phyloP scores from a whole-genome alignment of 2,113 vertebrate species.

The Grammomys surdaster region DNA sequence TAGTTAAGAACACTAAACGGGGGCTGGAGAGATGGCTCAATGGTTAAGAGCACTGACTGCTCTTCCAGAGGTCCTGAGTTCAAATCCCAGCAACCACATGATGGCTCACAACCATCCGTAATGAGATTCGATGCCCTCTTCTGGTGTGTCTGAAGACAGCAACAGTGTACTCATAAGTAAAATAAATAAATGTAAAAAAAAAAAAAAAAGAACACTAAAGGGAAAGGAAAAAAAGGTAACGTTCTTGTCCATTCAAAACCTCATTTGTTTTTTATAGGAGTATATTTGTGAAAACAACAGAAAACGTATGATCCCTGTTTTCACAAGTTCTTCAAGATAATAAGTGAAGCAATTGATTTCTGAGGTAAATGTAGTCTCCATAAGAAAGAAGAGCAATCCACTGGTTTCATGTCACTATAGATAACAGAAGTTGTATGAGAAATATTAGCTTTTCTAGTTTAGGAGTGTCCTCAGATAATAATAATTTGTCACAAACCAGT shows the following conservation, averaged over 20 bases:
- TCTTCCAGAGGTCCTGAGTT: too few relatives aligned
- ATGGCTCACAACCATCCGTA: too few relatives aligned
- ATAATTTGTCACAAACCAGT: neutral
- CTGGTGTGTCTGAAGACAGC: too few relatives aligned
- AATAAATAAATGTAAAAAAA: too few relatives aligned
- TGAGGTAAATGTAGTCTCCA: neutral
- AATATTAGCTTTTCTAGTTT: conserved; percentile 15
- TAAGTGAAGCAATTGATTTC: neutral
- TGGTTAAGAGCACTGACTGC: too few relatives aligned
- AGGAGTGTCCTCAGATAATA: neutral
- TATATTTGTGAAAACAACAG: neutral
- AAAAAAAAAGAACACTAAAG: too few relatives aligned
- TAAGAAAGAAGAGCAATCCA: neutral
- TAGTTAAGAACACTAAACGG: conserved; percentile 14
- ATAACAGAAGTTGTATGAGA: neutral
- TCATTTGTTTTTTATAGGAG: neutral
- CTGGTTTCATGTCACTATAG: neutral
- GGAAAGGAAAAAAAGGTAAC: neutral
- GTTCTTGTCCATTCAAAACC: neutral
- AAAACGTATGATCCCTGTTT: neutral
- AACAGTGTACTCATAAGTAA: too few relatives aligned
- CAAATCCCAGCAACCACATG: too few relatives aligned
- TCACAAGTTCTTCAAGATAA: neutral
- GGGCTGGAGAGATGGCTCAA: too few relatives aligned
- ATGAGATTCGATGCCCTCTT: too few relatives aligned